Percentiles rank a stretch among this genome's conserved stretches.
Conservation (phyloP, 1,140 invertebrate species). For the Dendroctonus valens region DNA sequence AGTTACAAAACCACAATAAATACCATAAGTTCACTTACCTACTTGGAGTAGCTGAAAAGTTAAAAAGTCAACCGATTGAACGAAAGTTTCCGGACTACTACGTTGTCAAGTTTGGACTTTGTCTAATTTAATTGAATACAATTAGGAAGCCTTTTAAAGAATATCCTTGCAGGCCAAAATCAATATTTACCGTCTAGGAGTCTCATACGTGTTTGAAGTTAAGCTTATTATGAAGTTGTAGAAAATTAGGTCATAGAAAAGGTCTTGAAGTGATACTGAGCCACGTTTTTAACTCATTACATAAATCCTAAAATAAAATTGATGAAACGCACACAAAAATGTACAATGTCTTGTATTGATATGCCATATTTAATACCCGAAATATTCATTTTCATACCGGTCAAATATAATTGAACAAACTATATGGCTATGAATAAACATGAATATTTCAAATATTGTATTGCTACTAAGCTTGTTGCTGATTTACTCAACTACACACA, state of each 20-base stretch:
- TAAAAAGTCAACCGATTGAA: not conserved
- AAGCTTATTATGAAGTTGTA: too few species aligned
- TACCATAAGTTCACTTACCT: constrained; percentile 12
- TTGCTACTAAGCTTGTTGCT: constrained; percentile 37
- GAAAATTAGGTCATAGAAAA: too few species aligned
- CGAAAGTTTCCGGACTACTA: constrained; percentile 1
- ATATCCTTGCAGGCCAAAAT: not conserved
- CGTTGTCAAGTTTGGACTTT: not conserved
- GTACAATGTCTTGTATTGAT: constrained; percentile 35
- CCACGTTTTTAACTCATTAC: too few species aligned
- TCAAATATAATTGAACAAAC: not conserved
- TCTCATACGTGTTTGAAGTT: too few species aligned
- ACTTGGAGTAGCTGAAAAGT: not conserved
- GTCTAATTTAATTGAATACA: constrained; percentile 19
- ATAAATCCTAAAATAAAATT: not conserved
- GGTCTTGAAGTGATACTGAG: too few species aligned
- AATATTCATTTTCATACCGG: constrained; percentile 32
- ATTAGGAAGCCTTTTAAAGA: constrained; percentile 16
- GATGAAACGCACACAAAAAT: not conserved
- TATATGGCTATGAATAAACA: not conserved
- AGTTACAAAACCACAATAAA: constrained; percentile 1
- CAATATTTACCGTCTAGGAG: constrained; percentile 13
- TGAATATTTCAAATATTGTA: constrained; percentile 37
- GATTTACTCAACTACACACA: constrained; percentile 24
- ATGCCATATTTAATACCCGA: constrained; percentile 46